These are phyloP conservation scores for Ridgeia piscesae DNA, from an alignment of 1,140 invertebrate species.

Conservation along the genomic window DNA sequence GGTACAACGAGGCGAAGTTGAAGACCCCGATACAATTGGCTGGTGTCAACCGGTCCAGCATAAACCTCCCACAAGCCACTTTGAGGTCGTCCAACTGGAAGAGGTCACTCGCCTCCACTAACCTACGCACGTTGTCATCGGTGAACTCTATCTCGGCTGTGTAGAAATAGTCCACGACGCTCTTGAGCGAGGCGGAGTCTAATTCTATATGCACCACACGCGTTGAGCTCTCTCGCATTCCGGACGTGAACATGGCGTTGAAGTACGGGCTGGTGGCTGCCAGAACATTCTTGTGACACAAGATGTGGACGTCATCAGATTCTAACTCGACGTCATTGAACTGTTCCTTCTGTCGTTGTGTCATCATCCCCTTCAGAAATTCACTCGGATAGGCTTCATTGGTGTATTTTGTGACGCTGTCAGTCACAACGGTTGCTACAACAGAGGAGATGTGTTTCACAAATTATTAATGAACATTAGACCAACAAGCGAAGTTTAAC, in stretches of 20 bases:
- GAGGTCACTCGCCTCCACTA: background rate
- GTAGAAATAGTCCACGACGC: conserved; percentile 14
- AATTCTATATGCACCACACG: background rate
- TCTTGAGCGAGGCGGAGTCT: background rate
- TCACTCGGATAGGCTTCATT: background rate
- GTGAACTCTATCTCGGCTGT: conserved; percentile 12
- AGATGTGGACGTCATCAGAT: conserved; percentile 25
- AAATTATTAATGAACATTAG: background rate
- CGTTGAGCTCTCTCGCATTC: background rate
- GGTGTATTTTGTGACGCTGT: background rate
- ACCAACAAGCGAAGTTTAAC: too few species aligned
- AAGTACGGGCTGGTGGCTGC: conserved; percentile 32
- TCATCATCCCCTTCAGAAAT: background rate
- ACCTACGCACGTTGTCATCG: background rate
- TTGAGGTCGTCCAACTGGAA: conserved; percentile 12
- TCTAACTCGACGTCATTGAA: conserved; percentile 29
- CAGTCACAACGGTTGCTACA: background rate
- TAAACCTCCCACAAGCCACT: background rate
- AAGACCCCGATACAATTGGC: conserved; percentile 15
- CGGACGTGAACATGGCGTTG: conserved; percentile 27
- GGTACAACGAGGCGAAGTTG: conserved; percentile 3
- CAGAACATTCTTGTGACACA: conserved; percentile 30
- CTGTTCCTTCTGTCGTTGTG: conserved; percentile 20
- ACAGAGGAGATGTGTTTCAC: background rate
- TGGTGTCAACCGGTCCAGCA: background rate